These are phyloP conservation scores for Archocentrus centrarchus DNA, from an alignment of 2,113 vertebrate genomes.

Conservation along the genomic window DNA sequence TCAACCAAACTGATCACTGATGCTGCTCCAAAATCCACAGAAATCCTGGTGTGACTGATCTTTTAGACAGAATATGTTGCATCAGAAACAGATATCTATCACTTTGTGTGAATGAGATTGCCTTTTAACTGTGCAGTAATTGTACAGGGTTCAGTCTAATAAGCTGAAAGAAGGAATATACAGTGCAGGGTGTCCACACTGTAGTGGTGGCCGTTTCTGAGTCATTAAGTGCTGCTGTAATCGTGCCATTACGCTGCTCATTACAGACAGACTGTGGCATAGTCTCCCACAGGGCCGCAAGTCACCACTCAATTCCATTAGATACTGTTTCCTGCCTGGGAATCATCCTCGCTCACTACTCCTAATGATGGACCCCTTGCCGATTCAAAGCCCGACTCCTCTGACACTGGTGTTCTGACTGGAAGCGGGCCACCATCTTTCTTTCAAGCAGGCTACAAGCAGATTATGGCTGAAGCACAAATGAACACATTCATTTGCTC, in stretches of 20 bases:
- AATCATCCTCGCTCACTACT: constrained; percentile 53
- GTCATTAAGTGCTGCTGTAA: constrained; percentile 77
- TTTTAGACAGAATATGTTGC: neutral
- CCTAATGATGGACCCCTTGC: constrained; percentile 62
- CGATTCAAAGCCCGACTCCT: constrained; percentile 55
- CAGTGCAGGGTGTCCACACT: constrained; percentile 45
- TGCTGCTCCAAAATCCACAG: neutral
- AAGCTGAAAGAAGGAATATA: constrained; percentile 37
- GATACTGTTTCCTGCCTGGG: constrained; percentile 60
- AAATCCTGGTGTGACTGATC: neutral
- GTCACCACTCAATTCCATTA: constrained; percentile 74
- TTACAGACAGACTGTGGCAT: constrained; percentile 74
- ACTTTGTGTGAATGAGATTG: constrained; percentile 7
- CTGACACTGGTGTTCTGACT: constrained; percentile 53
- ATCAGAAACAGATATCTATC: neutral
- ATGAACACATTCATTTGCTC: constrained; percentile 49
- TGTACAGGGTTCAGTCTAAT: constrained; percentile 50
- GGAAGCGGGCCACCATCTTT: constrained; percentile 58
- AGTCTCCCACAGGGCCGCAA: constrained; percentile 70
- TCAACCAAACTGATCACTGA: neutral
- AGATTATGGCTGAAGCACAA: constrained; percentile 64
- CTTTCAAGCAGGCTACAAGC: constrained; percentile 58
- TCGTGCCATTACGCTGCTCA: constrained; percentile 77
- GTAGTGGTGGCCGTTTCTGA: constrained; percentile 66
- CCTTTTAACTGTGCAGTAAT: constrained; percentile 56